Conservation (phyloP, 2,888 invertebrate species). For the Campoplex nolae region DNA sequence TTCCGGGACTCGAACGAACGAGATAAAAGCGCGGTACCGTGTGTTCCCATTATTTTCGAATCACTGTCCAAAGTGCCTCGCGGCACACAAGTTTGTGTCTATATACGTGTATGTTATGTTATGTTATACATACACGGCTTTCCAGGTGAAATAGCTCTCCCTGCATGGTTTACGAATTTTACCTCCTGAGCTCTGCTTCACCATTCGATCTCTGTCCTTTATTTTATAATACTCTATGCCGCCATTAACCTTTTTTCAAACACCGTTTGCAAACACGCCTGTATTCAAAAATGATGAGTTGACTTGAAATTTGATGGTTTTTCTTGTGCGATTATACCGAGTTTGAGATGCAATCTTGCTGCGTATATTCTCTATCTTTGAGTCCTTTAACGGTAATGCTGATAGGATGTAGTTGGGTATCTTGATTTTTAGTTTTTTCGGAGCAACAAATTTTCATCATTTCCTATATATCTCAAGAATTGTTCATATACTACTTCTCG, state of each 20-base stretch:
- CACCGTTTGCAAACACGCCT: neutral
- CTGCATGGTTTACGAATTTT: neutral
- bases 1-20: constrained; percentile 53
- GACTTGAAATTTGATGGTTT: neutral
- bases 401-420: too few species aligned
- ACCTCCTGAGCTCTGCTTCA: neutral
- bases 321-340: neutral
- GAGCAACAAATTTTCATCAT: too few species aligned
- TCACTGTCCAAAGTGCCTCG: constrained; percentile 69
- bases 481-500: too few species aligned
- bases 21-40: constrained; percentile 66
- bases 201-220: neutral
- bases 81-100: constrained; percentile 38
- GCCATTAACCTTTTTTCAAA: neutral
- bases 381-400: too few species aligned
- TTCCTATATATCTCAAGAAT: too few species aligned
- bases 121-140: neutral
- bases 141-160: neutral
- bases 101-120: neutral
- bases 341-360: too few species aligned
- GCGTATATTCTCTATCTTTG: too few species aligned
- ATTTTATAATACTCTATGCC: neutral
- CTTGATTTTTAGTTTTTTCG: too few species aligned
- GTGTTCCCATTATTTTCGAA: constrained; percentile 70
- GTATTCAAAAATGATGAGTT: neutral